Conservation (phyloP, 1,140 invertebrate species). For the Myzus persicae region DNA sequence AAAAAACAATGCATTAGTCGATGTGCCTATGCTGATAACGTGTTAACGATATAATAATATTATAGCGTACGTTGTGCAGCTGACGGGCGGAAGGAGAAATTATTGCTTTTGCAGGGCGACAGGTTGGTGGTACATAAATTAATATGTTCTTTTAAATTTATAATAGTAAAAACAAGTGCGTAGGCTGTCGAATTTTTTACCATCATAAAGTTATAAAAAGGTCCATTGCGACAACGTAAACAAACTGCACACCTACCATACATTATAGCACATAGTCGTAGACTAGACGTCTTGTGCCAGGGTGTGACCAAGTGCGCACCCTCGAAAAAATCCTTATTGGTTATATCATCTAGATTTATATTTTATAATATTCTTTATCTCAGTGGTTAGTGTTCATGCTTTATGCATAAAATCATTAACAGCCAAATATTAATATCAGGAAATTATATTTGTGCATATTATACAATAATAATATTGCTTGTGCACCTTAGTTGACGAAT, state of each 20-base stretch:
- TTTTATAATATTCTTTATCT: too few relatives aligned
- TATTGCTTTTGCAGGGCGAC: constrained; percentile 35
- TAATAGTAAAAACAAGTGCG: neutral
- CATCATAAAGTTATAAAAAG: neutral
- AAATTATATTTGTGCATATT: too few relatives aligned
- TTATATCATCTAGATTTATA: too few relatives aligned
- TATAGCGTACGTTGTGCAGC: constrained; percentile 38
- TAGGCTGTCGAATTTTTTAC: neutral
- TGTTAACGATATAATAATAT: constrained; percentile 5
- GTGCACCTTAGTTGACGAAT: neutral
- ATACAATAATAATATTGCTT: neutral
- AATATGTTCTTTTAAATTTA: neutral
- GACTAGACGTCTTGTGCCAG: neutral
- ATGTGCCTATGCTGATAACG: constrained; percentile 29
- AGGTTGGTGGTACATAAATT: constrained; percentile 31
- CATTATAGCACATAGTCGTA: neutral
- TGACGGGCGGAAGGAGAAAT: constrained; percentile 35
- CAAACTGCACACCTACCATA: neutral
- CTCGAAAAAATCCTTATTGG: neutral
- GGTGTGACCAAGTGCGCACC: neutral
- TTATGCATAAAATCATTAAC: too few relatives aligned
- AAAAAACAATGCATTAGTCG: constrained; percentile 28
- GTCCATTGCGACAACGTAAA: neutral
- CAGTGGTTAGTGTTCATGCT: too few relatives aligned
- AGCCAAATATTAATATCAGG: neutral